Evolutionary conservation across 2,888 invertebrate genomes (phyloP), one percentile per base, ranked within the genome.

Genomic region (Agrotis ipsilon): DNA sequence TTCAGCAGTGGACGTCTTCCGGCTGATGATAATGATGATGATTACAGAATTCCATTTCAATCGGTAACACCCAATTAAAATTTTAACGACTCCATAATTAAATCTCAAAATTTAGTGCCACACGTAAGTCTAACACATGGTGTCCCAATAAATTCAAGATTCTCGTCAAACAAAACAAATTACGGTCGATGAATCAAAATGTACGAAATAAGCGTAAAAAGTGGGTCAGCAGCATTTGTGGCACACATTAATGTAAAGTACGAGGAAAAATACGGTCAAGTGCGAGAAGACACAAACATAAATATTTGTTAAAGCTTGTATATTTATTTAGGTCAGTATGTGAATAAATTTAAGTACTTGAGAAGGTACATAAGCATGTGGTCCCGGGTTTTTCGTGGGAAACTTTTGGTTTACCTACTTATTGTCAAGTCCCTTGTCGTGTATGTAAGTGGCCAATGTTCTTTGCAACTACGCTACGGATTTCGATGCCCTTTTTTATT

Each of bases 231-330:
- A 55, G 62, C 19, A 39, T 62, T 79, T 52, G 16, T 24, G 55
- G 46, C 62, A 46, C 66, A 72, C 27, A 67, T 3, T 51, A 51
- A 46, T 24, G 18, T 62, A 51, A 32, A 63, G 27, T 80, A 21
- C 14, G 68, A 61, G 68, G 68, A 75, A 80, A 63, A 80, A 80
- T 65, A 75, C 78, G 81, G 76, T 80, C 81, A 78, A 78, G 78
- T 80, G 69, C 49, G 65, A 54, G 27, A 49, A 27, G 57, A 19
- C 60, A 32, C 27, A 75, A 21, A 72, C 24, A 32, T 32, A 49
- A 59, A 45, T 54, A 45, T 27, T 14, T 14, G 55, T 32, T 54
- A 48, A 5, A 27, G 18, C 1, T 19, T 58, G 14, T 27, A 21
- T 27, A 58, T 43, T 78, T 55, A 78, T 71, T 75, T 71, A 13